Conservation (phyloP, 2,113 vertebrate species). For the Lontra canadensis region DNA sequence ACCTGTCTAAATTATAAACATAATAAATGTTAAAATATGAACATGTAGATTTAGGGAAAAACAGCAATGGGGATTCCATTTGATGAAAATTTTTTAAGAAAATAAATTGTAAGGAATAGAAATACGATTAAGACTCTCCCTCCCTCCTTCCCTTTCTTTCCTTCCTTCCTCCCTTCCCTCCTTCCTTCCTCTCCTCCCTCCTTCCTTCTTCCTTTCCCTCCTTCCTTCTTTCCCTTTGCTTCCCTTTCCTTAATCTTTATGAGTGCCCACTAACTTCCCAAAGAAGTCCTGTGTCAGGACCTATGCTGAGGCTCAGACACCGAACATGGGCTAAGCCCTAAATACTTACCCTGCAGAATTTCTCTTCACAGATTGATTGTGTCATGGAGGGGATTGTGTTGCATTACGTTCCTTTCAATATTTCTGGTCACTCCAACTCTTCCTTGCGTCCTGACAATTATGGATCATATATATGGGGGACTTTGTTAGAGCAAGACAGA, state of each 20-base stretch:
- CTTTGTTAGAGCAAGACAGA: neutral
- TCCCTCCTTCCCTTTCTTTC: rapidly evolving
- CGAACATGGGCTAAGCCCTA: neutral
- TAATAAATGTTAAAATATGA: neutral
- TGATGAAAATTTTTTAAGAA: neutral
- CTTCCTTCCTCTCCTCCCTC: neutral
- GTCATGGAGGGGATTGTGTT: neutral
- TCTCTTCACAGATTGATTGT: neutral
- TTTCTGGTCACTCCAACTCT: neutral
- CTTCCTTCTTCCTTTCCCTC: rapidly evolving
- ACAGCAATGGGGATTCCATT: neutral
- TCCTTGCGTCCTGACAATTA: neutral
- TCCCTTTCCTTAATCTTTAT: no score
- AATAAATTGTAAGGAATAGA: neutral
- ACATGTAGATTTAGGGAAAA: neutral
- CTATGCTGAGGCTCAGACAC: neutral
- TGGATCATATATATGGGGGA: neutral
- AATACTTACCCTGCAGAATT: neutral
- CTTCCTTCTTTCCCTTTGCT: neutral
- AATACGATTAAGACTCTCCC: neutral
- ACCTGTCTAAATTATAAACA: neutral
- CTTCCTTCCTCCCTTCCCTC: rapidly evolving
- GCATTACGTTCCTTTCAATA: neutral
- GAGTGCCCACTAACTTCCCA: neutral
- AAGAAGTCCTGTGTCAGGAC: neutral